Conservation (phyloP, 2,113 vertebrate species). For the Nycticryphes semicollaris region DNA sequence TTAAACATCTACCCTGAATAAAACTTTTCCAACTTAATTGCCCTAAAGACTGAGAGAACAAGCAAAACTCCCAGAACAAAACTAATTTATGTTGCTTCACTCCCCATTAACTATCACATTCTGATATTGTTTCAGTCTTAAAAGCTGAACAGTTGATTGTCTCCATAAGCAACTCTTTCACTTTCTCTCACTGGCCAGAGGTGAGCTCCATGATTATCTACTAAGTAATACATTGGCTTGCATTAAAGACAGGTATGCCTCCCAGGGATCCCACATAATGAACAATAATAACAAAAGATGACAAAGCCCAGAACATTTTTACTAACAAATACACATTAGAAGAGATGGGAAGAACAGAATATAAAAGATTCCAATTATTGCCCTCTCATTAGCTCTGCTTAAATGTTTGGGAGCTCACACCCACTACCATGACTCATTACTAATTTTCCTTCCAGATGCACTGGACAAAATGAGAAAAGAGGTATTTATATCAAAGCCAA, state of each 20-base stretch:
- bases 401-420: not conserved
- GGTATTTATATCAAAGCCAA: not conserved
- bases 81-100: not conserved
- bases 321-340: not conserved
- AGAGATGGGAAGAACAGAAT: not conserved
- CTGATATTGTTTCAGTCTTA: not conserved
- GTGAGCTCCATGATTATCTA: not conserved
- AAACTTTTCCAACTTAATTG: not conserved
- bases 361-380: not conserved
- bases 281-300: not conserved
- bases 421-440: not conserved
- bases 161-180: not conserved
- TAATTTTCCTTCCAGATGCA: not conserved
- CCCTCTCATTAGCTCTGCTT: not conserved
- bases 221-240: accelerated
- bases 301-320: not conserved
- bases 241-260: not conserved
- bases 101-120: not conserved
- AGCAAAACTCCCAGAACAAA: not conserved
- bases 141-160: not conserved
- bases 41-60: not conserved
- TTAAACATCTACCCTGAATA: not conserved
- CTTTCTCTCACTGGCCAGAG: not conserved
- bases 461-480: not conserved
- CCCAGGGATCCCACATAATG: not conserved